Evolutionary conservation across 1,140 invertebrate genomes (phyloP), one percentile per base, ranked within the genome.

Genomic region (Sitobion miscanthi): DNA sequence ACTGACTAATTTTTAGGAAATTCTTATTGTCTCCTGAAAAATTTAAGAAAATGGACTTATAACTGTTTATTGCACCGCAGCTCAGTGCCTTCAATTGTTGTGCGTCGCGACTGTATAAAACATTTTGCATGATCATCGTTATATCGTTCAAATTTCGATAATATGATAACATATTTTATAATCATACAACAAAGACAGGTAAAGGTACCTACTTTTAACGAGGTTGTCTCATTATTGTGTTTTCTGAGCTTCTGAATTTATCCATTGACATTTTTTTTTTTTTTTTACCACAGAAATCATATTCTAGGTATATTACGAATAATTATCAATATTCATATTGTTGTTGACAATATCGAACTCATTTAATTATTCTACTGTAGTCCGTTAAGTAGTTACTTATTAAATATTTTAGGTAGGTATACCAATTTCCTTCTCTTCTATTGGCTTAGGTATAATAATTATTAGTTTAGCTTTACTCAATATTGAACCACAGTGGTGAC

Each of bases 381-480:
- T n/a, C 23, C 30, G 23, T 45, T 85, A 25, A 42, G 3, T 49
- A 54, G 52, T 89, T 14, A 38, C 23, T 35, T 89, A 17, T 87
- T 35, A 35, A 89, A 54, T 89, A 52, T 38, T 89, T 9, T 89
- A 54, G 7, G 21, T 38, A 52, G 5, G n/a, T 54, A 87, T 38
- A 89, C 35, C 5, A 20, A 54, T 38, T 89, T 89, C 4, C 35
- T 54, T 4, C 9, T 1, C 7, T 25, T 54, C 17, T 88, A 57
- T 89, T 57, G 17, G 49, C 9, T 25, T 2, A 1, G 20, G 9
- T 35, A 38, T 45, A 88, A 52, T 42, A 89, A 89, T 54, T 89
- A 42, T 89, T 38, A 38, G 87, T 89, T 54, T 89, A 49, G 11
- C 47, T 88, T 38, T 88, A 89, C 35, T 88, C 35, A 38, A 54